phyloP scores from a whole-genome alignment of 2,113 vertebrate genomes.

The Lepisosteus oculatus region DNA sequence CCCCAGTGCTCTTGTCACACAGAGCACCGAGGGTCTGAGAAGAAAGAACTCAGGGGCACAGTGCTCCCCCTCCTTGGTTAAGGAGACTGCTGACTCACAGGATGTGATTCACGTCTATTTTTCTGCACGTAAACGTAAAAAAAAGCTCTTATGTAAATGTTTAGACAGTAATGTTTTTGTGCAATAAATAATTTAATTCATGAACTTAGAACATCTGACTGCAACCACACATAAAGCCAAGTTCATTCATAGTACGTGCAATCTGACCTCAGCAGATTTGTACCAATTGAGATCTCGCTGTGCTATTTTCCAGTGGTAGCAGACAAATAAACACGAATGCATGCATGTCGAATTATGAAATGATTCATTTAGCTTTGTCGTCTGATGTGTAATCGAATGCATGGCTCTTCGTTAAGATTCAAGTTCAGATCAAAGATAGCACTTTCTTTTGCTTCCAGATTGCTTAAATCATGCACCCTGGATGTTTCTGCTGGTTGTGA shows the following conservation, averaged over 20 bases:
- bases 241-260: constrained; percentile 4
- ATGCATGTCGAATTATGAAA: background rate
- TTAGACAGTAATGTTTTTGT: constrained; percentile 46
- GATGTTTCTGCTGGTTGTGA: background rate
- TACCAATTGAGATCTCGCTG: background rate
- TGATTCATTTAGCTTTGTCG: background rate
- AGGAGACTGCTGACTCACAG: constrained; percentile 61
- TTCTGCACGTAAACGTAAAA: constrained; percentile 31
- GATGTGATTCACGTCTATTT: constrained; percentile 59
- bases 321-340: background rate
- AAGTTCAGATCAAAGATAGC: too few species aligned
- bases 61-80: constrained; percentile 22
- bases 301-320: background rate
- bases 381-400: too few species aligned
- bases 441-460: too few species aligned
- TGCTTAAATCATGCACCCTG: background rate
- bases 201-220: constrained; percentile 16
- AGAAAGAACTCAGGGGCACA: background rate
- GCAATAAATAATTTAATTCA: constrained; percentile 46
- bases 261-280: background rate
- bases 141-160: constrained; percentile 50
- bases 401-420: too few species aligned
- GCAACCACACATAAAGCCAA: background rate
- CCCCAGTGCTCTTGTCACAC: too few species aligned
- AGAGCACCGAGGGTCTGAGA: background rate